These are phyloP conservation scores for Proisotoma minuta DNA, from an alignment of 2,888 invertebrate genomes.

Conservation along the genomic window DNA sequence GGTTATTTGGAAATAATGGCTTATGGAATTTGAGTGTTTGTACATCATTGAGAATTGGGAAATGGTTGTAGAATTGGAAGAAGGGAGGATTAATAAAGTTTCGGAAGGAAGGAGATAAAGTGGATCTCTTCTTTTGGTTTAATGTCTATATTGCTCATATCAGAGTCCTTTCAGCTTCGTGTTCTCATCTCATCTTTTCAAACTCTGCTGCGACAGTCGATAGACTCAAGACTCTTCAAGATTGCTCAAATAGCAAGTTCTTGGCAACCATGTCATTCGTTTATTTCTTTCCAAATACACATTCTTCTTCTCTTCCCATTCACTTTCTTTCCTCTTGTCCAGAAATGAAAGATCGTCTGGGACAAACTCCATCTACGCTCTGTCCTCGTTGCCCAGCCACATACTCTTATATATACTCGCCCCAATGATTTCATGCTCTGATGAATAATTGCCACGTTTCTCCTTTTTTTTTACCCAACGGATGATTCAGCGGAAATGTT, in stretches of 20 bases:
- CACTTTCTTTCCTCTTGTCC: slow-evolving; percentile 24
- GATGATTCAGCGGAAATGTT: too few relatives aligned
- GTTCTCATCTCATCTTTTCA: slow-evolving; percentile 16
- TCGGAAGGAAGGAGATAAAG: background rate
- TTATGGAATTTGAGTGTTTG: too few relatives aligned
- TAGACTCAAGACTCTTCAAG: too few relatives aligned
- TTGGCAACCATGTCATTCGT: slow-evolving; percentile 42
- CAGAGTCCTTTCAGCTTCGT: slow-evolving; percentile 20
- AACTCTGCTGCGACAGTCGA: slow-evolving; percentile 10
- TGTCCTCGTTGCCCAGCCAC: background rate
- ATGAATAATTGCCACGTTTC: slow-evolving; percentile 4
- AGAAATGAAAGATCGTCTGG: slow-evolving; percentile 6
- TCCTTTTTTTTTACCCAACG: too few relatives aligned
- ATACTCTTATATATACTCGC: background rate
- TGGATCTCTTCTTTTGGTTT: slow-evolving; percentile 2
- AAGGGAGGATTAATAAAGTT: background rate
- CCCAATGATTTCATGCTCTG: too few relatives aligned
- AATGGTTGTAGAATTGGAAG: background rate
- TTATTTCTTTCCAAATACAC: slow-evolving; percentile 33
- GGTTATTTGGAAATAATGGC: too few relatives aligned
- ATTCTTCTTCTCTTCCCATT: too few relatives aligned
- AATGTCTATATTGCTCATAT: slow-evolving; percentile 29
- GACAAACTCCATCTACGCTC: background rate
- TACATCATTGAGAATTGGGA: too few relatives aligned
- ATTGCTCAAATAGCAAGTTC: slow-evolving; percentile 28